A percentile compares a stretch with the other conserved stretches of the same genome.
phyloP scores from a whole-genome alignment of 2,797 vertebrate species.

The Sus cebifrons region DNA sequence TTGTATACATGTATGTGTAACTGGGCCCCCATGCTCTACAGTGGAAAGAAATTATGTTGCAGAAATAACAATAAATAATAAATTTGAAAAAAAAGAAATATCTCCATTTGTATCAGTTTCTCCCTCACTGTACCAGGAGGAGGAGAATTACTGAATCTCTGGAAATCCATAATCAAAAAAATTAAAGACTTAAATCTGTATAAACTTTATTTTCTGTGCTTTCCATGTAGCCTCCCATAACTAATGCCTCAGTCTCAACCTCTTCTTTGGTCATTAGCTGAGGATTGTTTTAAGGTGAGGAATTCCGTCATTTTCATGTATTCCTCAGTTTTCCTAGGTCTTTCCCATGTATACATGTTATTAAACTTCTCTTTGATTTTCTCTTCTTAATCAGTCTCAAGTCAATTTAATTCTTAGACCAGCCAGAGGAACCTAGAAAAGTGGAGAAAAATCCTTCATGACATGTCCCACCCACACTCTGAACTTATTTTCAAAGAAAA shows the following conservation, averaged over 20 bases:
- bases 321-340: not conserved
- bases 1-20: no score
- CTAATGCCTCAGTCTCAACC: not conserved
- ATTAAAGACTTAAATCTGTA: not conserved
- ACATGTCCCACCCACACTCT: not conserved
- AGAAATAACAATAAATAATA: no score
- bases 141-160: not conserved
- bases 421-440: not conserved
- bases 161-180: not conserved
- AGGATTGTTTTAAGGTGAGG: not conserved
- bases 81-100: no score
- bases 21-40: no score
- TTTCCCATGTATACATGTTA: not conserved
- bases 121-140: no score
- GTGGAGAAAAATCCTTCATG: not conserved
- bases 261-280: not conserved
- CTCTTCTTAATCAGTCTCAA: not conserved
- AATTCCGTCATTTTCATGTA: not conserved
- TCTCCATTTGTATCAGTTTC: no score
- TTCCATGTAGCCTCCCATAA: not conserved
- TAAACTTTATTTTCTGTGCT: not conserved
- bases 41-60: no score
- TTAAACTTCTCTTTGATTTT: not conserved
- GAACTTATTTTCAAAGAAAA: conserved; percentile 70
- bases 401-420: not conserved